Conservation (phyloP, 2,113 vertebrate species). For the Centropus unirufus region DNA sequence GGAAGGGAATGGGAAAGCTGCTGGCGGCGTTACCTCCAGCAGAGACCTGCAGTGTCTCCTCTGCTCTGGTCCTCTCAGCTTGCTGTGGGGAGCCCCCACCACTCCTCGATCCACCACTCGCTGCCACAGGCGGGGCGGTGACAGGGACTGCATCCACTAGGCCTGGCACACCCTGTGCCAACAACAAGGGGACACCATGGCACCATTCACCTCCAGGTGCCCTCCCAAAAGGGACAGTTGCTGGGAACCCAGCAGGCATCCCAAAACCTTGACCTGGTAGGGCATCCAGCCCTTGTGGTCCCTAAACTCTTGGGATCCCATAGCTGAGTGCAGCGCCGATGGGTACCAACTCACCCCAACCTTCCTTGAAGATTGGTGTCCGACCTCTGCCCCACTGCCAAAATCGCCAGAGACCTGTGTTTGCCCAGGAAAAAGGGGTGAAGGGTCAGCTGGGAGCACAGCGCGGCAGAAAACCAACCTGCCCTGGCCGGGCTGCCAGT, state of each 20-base stretch:
- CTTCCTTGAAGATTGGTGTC: background rate
- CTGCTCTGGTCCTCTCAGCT: background rate
- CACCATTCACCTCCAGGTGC: rapidly evolving
- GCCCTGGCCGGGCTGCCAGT: rapidly evolving
- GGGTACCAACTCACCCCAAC: slow-evolving; percentile 31
- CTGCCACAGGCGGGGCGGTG: slow-evolving; percentile 62
- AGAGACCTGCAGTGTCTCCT: background rate
- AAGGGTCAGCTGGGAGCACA: background rate
- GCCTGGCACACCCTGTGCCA: slow-evolving; percentile 31
- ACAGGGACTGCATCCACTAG: slow-evolving; percentile 65
- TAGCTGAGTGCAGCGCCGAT: rapidly evolving
- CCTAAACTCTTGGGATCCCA: background rate
- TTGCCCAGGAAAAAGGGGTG: rapidly evolving
- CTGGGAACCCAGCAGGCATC: rapidly evolving
- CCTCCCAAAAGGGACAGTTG: background rate
- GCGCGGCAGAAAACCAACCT: rapidly evolving
- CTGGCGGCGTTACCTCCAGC: slow-evolving; percentile 38
- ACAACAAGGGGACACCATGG: rapidly evolving
- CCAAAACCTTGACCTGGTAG: rapidly evolving
- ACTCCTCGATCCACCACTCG: rapidly evolving
- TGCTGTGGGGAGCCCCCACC: background rate
- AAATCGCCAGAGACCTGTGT: slow-evolving; percentile 85
- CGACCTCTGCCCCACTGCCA: slow-evolving; percentile 80
- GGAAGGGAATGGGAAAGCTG: background rate
- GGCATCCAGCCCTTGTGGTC: background rate